Conservation (phyloP, 2,888 invertebrate species). For the Caenorhabditis sp. region DNA sequence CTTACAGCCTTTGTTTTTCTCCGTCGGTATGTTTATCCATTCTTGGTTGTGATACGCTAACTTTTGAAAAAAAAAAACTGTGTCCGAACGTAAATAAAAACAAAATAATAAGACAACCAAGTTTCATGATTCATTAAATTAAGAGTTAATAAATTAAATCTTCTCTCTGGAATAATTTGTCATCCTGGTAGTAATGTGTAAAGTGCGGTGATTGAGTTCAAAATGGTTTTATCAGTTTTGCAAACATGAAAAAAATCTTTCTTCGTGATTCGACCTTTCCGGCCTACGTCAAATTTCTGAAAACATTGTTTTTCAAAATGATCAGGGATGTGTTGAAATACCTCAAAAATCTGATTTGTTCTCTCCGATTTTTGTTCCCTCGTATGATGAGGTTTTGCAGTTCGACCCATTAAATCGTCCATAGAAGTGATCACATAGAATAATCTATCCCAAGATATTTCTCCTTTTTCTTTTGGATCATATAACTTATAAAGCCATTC, state of each 20-base stretch:
- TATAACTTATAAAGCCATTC: constrained; percentile 66
- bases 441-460: constrained; percentile 63
- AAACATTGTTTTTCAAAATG: constrained; percentile 14
- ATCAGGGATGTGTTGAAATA: constrained; percentile 1
- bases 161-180: constrained; percentile 5
- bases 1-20: no score
- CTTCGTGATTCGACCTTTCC: constrained; percentile 58
- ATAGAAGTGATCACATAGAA: constrained; percentile 64
- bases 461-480: constrained; percentile 61
- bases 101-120: no score
- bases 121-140: neutral
- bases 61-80: no score
- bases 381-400: constrained; percentile 48
- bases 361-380: constrained; percentile 52
- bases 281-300: constrained; percentile 62
- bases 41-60: no score
- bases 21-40: no score
- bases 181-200: constrained; percentile 59
- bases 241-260: constrained; percentile 61
- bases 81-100: no score
- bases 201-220: constrained; percentile 57
- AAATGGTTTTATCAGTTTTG: constrained; percentile 54
- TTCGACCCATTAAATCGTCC: constrained; percentile 63
- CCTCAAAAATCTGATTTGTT: constrained; percentile 53
- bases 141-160: neutral